Evolutionary conservation across 35 echinoderm and acorn worm species (phyloP), one percentile per base, ranked within the genome.

Genomic region (Lytechinus variegatus): DNA sequence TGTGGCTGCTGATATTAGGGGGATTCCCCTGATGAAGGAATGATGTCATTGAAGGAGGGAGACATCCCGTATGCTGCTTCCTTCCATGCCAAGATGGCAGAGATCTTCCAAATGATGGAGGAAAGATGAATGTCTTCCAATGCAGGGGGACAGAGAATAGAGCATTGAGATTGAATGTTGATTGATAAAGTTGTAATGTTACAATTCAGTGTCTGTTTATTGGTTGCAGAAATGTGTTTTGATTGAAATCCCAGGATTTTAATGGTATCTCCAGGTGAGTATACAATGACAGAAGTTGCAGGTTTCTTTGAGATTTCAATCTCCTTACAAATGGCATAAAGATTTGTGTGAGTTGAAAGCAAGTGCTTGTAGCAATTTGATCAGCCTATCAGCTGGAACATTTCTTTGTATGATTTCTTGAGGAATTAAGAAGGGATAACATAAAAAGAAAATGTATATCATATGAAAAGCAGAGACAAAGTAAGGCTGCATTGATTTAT

Each of bases 41-140:
- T 79, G 66, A 79, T 79, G 66, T 79, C 66, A 79, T 79, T 79
- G 66, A 24, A 79, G n/a, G 66, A 79, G 66, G 66, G 19, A 79
- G 19, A 24, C n/a, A 16, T 24, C 61, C 19, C 21, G 12, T 16
- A 16, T 79, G 19, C 8, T 79, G 19, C 4, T 79, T 79, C 66
- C 66, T 24, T 79, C 66, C 66, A 21, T 79, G 66, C 66, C n/a
- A 24, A 79, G 66, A 79, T 79, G 2, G 66, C 16, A 24, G 66
- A 79, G 66, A 79, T 16, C 16, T n/a, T 16, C 66, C 66, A 79
- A 24, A 19, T 79, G 66, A 79, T 24, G 8, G 14, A 24, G 21
- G n/a, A 24, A 24, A 24, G n/a, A 24, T 16, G n/a, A 21, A 21
- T 79, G 6, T 5, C 66, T 79, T 16, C 66, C 16, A 24, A n/a